Evolutionary conservation across 2,888 invertebrate species (phyloP).

Genomic region (Stenodema calcarata): DNA sequence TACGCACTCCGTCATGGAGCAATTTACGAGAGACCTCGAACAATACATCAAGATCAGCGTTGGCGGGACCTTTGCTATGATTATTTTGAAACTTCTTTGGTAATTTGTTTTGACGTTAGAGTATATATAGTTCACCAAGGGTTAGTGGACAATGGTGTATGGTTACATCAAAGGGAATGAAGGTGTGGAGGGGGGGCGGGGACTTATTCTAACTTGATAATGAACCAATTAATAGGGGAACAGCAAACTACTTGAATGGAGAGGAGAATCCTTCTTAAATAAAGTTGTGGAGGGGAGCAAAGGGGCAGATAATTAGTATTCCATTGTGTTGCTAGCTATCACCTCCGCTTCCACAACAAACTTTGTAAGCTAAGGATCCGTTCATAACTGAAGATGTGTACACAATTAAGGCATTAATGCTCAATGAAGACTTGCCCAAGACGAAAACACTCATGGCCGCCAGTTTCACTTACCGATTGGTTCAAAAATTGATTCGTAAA

Average conservation of each 20-base stretch:
- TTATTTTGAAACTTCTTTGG: background rate
- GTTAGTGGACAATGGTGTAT: background rate
- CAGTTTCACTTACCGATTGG: too few species aligned
- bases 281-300: slow-evolving; percentile 11
- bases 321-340: slow-evolving; percentile 46
- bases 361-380: background rate
- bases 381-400: too few species aligned
- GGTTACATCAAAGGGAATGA: background rate
- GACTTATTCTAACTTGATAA: slow-evolving; percentile 40
- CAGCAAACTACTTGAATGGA: slow-evolving; percentile 41
- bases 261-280: slow-evolving; percentile 41
- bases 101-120: background rate
- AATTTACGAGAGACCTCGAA: background rate
- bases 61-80: background rate
- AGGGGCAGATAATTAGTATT: slow-evolving; percentile 44
- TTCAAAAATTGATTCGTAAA: too few species aligned
- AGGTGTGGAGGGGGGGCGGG: background rate
- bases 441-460: too few species aligned
- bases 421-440: too few species aligned
- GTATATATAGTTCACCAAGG: background rate
- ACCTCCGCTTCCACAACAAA: slow-evolving; percentile 26
- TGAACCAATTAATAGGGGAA: slow-evolving; percentile 46
- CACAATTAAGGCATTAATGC: too few species aligned
- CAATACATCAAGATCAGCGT: background rate
- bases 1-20: background rate